phyloP scores from a whole-genome alignment of 1,140 invertebrate species.

The Drosophila lacertosa region DNA sequence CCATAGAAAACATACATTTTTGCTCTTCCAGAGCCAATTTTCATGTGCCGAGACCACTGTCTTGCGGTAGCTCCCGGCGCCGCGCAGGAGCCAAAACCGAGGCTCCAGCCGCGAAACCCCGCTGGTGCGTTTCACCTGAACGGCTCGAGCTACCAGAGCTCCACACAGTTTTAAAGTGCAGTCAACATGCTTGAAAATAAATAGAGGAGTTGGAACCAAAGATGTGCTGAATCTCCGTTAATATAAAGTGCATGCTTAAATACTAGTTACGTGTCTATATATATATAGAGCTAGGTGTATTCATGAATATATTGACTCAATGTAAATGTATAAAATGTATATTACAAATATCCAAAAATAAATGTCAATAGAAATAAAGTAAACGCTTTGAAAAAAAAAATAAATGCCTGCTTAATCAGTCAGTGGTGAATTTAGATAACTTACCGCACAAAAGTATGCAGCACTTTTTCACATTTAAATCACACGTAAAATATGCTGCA shows the following conservation, averaged over 20 bases:
- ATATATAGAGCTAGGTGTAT: conserved; percentile 35
- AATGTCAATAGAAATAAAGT: conserved; percentile 35
- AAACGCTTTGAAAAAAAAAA: neutral
- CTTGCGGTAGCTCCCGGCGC: conserved; percentile 72
- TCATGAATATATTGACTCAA: conserved; percentile 47
- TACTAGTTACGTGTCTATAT: conserved; percentile 38
- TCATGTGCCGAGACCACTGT: conserved; percentile 83
- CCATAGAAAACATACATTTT: neutral
- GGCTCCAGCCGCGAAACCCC: conserved; percentile 23
- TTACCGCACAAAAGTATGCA: conserved; percentile 45
- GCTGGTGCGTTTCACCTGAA: conserved; percentile 37
- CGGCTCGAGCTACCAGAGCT: conserved; percentile 21
- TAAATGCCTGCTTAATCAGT: conserved; percentile 11
- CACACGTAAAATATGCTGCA: conserved; percentile 4
- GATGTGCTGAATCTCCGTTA: conserved; percentile 49
- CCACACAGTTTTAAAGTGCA: conserved; percentile 57
- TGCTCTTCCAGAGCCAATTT: conserved; percentile 72
- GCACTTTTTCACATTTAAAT: neutral
- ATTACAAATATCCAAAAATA: conserved; percentile 40
- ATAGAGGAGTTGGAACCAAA: conserved; percentile 43
- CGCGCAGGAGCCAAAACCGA: conserved; percentile 12
- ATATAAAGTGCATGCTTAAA: conserved; percentile 7
- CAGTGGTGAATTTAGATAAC: conserved; percentile 7
- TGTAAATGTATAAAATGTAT: conserved; percentile 59
- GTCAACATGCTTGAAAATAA: neutral